Percentiles rank a stretch among this genome's conserved stretches.
Conservation (phyloP, 2,888 invertebrate species). For the Thecophora atra region DNA sequence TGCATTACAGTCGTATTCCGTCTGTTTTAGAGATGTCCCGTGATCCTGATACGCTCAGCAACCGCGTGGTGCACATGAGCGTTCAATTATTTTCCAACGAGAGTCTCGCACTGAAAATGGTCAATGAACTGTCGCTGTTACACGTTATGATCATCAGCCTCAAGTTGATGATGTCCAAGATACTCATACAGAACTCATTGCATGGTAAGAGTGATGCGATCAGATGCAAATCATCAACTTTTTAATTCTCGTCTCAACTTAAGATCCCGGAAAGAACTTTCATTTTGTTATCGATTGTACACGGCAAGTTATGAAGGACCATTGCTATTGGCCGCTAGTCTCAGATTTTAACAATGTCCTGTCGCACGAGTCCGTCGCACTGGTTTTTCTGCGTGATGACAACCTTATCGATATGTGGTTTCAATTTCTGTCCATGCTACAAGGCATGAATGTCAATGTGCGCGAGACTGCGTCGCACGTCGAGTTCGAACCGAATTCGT, state of each 20-base stretch:
- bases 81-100: slow-evolving; percentile 97
- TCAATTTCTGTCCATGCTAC: slow-evolving; percentile 91
- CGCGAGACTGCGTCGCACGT: slow-evolving; percentile 90
- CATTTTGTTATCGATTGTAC: slow-evolving; percentile 95
- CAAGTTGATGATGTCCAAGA: slow-evolving; percentile 92
- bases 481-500: slow-evolving; percentile 96
- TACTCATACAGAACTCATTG: slow-evolving; percentile 85
- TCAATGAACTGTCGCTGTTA: slow-evolving; percentile 86
- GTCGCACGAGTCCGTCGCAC: slow-evolving; percentile 90
- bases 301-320: slow-evolving; percentile 92
- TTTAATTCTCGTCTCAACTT: slow-evolving; percentile 37
- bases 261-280: slow-evolving; percentile 80
- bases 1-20: slow-evolving; percentile 95
- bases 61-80: slow-evolving; percentile 96
- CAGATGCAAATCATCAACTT: neutral
- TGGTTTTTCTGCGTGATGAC: slow-evolving; percentile 88
- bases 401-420: slow-evolving; percentile 96
- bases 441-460: slow-evolving; percentile 98
- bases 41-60: slow-evolving; percentile 91
- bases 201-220: slow-evolving; percentile 72
- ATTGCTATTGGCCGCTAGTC: slow-evolving; percentile 98
- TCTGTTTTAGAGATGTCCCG: slow-evolving; percentile 85
- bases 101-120: slow-evolving; percentile 88
- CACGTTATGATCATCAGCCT: slow-evolving; percentile 93
- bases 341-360: slow-evolving; percentile 96